Evolutionary conservation across 2,113 vertebrate genomes (phyloP).

Genomic region (Campylomormyrus numenius): DNA sequence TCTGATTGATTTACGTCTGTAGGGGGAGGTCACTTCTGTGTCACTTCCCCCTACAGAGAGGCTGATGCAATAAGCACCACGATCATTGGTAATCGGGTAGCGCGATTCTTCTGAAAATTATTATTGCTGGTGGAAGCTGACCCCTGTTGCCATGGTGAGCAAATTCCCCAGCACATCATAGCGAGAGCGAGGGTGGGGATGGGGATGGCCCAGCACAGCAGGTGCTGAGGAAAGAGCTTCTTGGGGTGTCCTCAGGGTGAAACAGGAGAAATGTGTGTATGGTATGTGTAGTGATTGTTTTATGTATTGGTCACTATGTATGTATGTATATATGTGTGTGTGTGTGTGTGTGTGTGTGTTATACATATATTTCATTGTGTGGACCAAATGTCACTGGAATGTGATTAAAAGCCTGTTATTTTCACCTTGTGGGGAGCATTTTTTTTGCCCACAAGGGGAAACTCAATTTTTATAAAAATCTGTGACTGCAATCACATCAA

Average conservation of each 20-base stretch:
- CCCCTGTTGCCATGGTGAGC: background rate
- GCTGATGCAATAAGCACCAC: background rate
- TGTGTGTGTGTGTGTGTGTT: background rate
- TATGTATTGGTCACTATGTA: background rate
- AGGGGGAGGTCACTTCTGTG: background rate
- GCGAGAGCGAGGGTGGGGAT: conserved; percentile 32
- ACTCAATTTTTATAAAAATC: no score
- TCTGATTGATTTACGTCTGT: background rate
- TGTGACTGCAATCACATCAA: no score
- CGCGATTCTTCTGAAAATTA: conserved; percentile 15
- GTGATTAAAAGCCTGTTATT: background rate
- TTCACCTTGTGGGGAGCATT: background rate
- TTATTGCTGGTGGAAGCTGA: background rate
- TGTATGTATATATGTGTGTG: background rate
- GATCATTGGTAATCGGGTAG: background rate
- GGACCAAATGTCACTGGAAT: background rate
- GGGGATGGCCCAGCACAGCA: conserved; percentile 28
- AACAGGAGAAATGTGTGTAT: background rate
- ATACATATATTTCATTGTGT: background rate
- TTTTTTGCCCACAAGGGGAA: no score
- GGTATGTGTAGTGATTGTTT: background rate
- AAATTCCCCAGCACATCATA: conserved; percentile 39
- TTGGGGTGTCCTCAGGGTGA: background rate
- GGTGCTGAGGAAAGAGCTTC: background rate
- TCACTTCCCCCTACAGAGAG: background rate